These are phyloP conservation scores for Caiman crocodilus DNA, from an alignment of 2,797 vertebrate genomes.

Conservation along the genomic window DNA sequence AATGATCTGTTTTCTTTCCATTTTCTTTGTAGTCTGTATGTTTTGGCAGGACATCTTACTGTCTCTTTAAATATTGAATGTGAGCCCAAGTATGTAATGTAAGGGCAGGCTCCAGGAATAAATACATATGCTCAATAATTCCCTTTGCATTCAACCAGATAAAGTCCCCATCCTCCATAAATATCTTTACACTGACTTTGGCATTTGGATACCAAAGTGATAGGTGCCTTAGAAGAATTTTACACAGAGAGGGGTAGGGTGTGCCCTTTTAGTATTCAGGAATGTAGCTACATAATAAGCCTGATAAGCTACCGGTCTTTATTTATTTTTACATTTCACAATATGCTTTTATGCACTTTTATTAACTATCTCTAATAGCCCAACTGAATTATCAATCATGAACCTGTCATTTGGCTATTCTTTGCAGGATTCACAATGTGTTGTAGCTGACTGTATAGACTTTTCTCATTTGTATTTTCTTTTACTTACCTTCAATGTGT, in stretches of 20 bases:
- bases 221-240: constrained; percentile 55
- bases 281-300: constrained; percentile 5
- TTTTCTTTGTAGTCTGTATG: background rate
- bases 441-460: background rate
- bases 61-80: background rate
- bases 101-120: background rate
- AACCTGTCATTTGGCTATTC: background rate
- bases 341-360: background rate
- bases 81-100: background rate
- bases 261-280: constrained; percentile 48
- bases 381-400: background rate
- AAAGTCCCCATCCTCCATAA: constrained; percentile 57
- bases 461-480: background rate
- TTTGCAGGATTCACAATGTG: background rate
- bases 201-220: constrained; percentile 10
- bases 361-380: background rate
- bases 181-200: constrained; percentile 59
- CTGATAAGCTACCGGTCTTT: constrained; percentile 5
- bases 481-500: background rate
- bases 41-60: background rate
- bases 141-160: constrained; percentile 6
- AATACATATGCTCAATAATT: constrained; percentile 22
- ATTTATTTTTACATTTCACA: constrained; percentile 32
- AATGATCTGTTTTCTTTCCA: constrained; percentile 2
- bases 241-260: constrained; percentile 5